phyloP scores from a whole-genome alignment of 2,113 vertebrate genomes.

The Nyctibius bracteatus region DNA sequence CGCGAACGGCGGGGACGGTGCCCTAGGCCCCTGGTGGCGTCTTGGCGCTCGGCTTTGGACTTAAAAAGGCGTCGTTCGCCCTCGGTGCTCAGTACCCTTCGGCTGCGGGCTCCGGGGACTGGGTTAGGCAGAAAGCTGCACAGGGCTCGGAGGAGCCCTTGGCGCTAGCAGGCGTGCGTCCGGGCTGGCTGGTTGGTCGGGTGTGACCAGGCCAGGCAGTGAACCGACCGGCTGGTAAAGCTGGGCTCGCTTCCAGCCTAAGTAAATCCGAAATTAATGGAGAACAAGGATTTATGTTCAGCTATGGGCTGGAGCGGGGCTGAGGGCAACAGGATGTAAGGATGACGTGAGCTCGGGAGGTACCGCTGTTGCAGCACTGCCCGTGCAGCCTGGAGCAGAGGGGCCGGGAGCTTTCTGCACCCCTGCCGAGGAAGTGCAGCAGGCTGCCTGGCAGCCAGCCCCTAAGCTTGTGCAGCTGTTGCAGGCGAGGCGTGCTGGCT shows the following conservation, averaged over 20 bases:
- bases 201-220: background rate
- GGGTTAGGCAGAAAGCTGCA: background rate
- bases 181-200: background rate
- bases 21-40: too few species aligned
- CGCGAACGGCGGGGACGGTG: fast-evolving
- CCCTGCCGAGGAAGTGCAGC: background rate
- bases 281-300: fast-evolving
- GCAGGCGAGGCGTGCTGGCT: fast-evolving
- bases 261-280: too few species aligned
- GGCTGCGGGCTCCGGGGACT: background rate
- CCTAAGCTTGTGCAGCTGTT: fast-evolving
- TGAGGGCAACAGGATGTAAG: background rate
- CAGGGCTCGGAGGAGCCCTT: too few species aligned
- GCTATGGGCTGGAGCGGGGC: background rate
- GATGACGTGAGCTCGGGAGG: fast-evolving
- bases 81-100: background rate
- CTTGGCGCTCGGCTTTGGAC: too few species aligned
- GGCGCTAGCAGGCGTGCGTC: fast-evolving
- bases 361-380: background rate
- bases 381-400: too few species aligned
- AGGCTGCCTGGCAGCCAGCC: too few species aligned
- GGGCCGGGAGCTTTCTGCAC: background rate
- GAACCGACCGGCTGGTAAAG: background rate
- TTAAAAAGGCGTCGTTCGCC: background rate
- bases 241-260: background rate